Evolutionary conservation across 2,113 vertebrate genomes (phyloP).

Genomic region (Euleptes europaea): DNA sequence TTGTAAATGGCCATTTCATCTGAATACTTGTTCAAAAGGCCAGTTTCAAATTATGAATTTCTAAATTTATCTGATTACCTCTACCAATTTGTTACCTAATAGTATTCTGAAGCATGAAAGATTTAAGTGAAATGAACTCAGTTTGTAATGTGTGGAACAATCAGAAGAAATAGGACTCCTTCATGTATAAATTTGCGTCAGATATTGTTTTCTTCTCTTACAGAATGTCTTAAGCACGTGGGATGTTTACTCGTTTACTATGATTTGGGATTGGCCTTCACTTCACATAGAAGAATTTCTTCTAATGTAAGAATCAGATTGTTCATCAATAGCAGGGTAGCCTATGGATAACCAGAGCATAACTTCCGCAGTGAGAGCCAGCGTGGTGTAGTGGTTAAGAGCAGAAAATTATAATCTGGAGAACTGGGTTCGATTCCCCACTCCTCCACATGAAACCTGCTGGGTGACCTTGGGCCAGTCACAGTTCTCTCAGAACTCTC

Average conservation of each 20-base stretch:
- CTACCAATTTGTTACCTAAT: neutral
- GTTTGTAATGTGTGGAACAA: neutral
- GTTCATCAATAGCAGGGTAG: slow-evolving; percentile 77
- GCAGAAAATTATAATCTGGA: too few species aligned
- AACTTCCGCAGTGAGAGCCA: neutral
- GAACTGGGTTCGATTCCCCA: too few species aligned
- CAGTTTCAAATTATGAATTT: neutral
- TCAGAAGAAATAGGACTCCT: neutral
- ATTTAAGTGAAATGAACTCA: neutral
- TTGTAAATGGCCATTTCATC: neutral
- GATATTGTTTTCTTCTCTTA: slow-evolving; percentile 2
- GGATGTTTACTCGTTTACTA: slow-evolving; percentile 83
- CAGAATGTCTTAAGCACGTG: slow-evolving; percentile 88
- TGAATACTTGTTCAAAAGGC: neutral
- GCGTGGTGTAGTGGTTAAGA: too few species aligned
- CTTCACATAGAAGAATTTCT: slow-evolving; percentile 86
- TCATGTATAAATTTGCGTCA: too few species aligned
- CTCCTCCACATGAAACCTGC: too few species aligned
- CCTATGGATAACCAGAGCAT: neutral
- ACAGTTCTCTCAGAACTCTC: too few species aligned
- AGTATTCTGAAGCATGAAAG: neutral
- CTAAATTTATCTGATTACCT: neutral
- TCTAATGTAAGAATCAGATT: slow-evolving; percentile 86
- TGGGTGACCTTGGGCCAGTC: too few species aligned
- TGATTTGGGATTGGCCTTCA: slow-evolving; percentile 85